Base-by-base conservation (phyloP, 2,888 invertebrate genomes). In the Nymphalis c-album region DNA sequence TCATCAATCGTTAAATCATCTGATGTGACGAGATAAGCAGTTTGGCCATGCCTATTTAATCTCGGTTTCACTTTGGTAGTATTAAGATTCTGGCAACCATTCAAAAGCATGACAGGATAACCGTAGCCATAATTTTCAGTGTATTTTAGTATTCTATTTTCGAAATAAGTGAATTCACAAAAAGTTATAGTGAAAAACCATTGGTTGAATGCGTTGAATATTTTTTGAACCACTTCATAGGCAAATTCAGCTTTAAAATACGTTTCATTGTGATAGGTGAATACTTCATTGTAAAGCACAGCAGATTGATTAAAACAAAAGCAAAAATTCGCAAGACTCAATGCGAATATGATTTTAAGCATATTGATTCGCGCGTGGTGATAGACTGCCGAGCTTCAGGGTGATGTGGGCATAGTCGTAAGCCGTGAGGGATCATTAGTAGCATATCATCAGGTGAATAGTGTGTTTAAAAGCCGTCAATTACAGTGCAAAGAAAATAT, bases 181-280 rank as follows among this genome's bases (percentile, higher is more conserved):
- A 90, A 90, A 4, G 89, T 89, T 48, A 91, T 77, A 0, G 92
- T 92, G 69, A 88, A 91, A 70, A 84, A 91, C 90, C 91, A 90
- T 72, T 90, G 90, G 1, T 78, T 79, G 77, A 91, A 91, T 0
- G 88, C 85, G 66, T 84, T 84, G 73, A 86, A 88, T 68, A 91
- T 87, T 81, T 87, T 86, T 5, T 82, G 73, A 46, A 91, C 91
- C 0, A 90, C 87, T 75, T 87, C 78, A 40, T 73, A 80, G 0
- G 92, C 91, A 68, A 82, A 87, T 47, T 79, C 78, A 2, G 88
- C 85, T 82, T 85, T 90, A 6, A 59, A 60, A 18, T 73, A 71
- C 0, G 88, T 84, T 10, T 83, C 82, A 57, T 77, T 78, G 70
- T 90, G 87, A 72, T 88, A 90, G 0, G 76, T 69, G 62, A 80